phyloP scores from a whole-genome alignment of 2,888 invertebrate species.

The Trichopria drosophilae region DNA sequence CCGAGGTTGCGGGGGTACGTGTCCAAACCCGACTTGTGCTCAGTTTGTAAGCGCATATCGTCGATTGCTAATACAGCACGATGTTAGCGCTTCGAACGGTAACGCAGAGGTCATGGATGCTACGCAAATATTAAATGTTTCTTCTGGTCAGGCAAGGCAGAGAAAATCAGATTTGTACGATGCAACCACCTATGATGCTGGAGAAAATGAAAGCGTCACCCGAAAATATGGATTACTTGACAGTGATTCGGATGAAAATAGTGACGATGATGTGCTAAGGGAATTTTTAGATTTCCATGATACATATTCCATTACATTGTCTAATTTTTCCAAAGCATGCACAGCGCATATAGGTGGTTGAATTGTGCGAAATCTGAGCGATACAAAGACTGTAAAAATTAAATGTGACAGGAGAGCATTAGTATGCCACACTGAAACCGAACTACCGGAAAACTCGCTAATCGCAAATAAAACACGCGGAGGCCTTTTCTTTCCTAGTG shows the following conservation, averaged over 20 bases:
- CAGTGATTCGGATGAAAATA: too few species aligned
- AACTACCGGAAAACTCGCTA: too few species aligned
- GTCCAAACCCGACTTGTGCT: constrained; percentile 18
- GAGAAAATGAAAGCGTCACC: neutral
- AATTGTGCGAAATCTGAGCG: constrained; percentile 27
- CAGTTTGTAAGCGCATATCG: constrained; percentile 21
- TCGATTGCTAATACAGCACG: constrained; percentile 14
- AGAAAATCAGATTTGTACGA: constrained; percentile 4
- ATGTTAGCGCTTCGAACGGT: too few species aligned
- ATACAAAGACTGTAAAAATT: constrained; percentile 14
- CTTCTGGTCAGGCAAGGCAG: too few species aligned
- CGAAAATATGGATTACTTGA: neutral
- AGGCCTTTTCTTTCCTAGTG: too few species aligned
- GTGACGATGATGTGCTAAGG: too few species aligned
- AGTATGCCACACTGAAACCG: too few species aligned
- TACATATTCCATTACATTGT: too few species aligned
- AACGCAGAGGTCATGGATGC: too few species aligned
- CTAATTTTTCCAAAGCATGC: constrained; percentile 8
- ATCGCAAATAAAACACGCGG: too few species aligned
- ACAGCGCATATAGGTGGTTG: constrained; percentile 18
- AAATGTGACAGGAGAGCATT: constrained; percentile 23
- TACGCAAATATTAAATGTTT: too few species aligned
- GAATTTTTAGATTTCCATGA: too few species aligned
- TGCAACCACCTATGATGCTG: constrained; percentile 6
- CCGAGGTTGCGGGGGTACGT: constrained; percentile 26